Base-by-base conservation (phyloP, 2,797 vertebrate species). In the Furcifer pardalis region DNA sequence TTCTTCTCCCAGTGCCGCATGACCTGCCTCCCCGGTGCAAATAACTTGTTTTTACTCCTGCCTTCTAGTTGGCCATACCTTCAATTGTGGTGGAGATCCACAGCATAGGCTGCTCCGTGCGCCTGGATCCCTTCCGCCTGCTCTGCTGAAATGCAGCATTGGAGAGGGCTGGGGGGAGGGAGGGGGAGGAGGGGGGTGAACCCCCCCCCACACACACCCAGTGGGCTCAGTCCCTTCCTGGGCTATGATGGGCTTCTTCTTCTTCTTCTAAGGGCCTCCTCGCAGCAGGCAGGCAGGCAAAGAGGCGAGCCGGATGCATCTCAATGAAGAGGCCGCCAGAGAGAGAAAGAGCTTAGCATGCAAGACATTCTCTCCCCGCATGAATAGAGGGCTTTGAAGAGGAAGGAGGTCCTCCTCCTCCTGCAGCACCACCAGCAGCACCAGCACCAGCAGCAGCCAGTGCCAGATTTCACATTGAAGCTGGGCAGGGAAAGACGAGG, bases 321-420 rank as follows among this genome's bases (percentile, higher is more conserved):
- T 89, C 94, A 96, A 96, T 96, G 96, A 95, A 95, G 94, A 90
- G 72, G 95, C 96, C 95, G 96, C n/a, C n/a, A n/a, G n/a, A n/a
- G n/a, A n/a, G n/a, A n/a, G 96, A 96, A 95, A 96, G 95, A 93
- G 95, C 95, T 95, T 94, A 94, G 91, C 94, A 95, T 93, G 91
- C 96, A 93, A 95, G 95, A 95, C 90, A 94, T 74, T 94, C 94
- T 91, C 90, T 89, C 95, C 95, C n/a, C n/a, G n/a, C 90, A 96
- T 97, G 96, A 97, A 97, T 96, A 94, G 95, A 95, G 87, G 94
- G 95, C 96, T 97, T 97, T 97, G 96, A 97, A 95, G 95, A 90
- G 94, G 93, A 94, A 94, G n/a, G n/a, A n/a, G n/a, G n/a, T n/a
- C n/a, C n/a, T n/a, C n/a, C n/a, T n/a, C n/a, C n/a, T n/a, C n/a